These are phyloP conservation scores for Sprattus sprattus DNA, from an alignment of 2,113 vertebrate species.

Conservation along the genomic window DNA sequence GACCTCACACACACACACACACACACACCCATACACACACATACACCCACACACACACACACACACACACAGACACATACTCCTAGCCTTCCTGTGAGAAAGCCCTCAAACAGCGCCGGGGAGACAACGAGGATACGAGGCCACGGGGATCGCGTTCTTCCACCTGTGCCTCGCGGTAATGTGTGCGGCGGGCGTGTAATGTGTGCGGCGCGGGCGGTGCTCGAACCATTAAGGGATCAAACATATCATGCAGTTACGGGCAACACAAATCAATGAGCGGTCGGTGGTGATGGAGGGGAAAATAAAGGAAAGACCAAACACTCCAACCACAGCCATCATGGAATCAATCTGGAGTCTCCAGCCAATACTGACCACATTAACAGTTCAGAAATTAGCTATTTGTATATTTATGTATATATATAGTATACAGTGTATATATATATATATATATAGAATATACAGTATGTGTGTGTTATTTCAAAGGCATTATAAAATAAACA, in stretches of 20 bases:
- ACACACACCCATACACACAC: no score
- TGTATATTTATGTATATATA: not conserved
- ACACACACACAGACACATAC: no score
- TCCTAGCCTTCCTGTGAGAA: no score
- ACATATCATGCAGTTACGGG: not conserved
- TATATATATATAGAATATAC: no score
- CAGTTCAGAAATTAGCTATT: not conserved
- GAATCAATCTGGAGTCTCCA: not conserved
- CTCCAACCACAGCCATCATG: not conserved
- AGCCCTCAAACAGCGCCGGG: no score
- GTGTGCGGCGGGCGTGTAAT: not conserved
- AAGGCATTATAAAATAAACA: no score
- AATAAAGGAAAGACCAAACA: not conserved
- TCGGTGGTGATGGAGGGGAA: not conserved
- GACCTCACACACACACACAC: no score
- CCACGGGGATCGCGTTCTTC: not conserved
- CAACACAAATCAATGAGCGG: not conserved
- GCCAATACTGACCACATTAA: not conserved
- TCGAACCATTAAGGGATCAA: constrained; percentile 2
- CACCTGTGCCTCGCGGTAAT: not conserved
- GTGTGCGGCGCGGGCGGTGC: not conserved
- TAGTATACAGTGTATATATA: no score
- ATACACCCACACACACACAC: no score
- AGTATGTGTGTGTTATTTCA: no score
- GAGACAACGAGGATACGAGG: not conserved